Evolutionary conservation across 2,888 invertebrate genomes (phyloP), one percentile per base, ranked within the genome.

Genomic region (Drosophila borealis): DNA sequence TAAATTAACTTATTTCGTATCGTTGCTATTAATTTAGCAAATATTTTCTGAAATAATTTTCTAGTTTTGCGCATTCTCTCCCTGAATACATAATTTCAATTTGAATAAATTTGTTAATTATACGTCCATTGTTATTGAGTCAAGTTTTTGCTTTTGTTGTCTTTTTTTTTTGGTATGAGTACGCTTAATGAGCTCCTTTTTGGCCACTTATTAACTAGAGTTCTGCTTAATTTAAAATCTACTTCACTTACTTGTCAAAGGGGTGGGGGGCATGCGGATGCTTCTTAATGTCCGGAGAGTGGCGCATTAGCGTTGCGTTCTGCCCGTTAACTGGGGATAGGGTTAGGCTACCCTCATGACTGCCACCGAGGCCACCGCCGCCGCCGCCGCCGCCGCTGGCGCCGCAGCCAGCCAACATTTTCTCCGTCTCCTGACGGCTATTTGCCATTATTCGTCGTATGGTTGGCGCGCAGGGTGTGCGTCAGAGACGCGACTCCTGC

Each of bases 401-500:
- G n/a, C 64, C 56, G 13, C 73, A 89, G 66, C 84, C 88, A 70
- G 90, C 90, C 78, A 92, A 82, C 88, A 92, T 92, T 82, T 92
- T 92, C 71, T 92, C 92, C 51, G 92, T 92, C 84, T 92, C 92
- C 75, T 92, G 92, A 59, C 92, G 91, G 53, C 92, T 92, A 74
- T 92, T 92, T 73, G 92, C 92, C 92, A 92, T 92, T 74, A 92
- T 92, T 54, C 92, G 89, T 63, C 92, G 90, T 79, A 92, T 92
- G 64, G 92, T 92, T 72, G 92, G 92, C 69, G 92, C 92, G 91
- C 92, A 92, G 90, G 92, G 92, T 86, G 92, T 92, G 77, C 92
- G 92, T 92, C 92, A 92, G 81, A 92, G 92, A 70, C 92, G 91
- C 93, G 93, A 94, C 93, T 94, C 84, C 93, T 94, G 94, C 93